These are phyloP conservation scores for Ammodytes dubius DNA, from an alignment of 2,113 vertebrate species.

Conservation along the genomic window DNA sequence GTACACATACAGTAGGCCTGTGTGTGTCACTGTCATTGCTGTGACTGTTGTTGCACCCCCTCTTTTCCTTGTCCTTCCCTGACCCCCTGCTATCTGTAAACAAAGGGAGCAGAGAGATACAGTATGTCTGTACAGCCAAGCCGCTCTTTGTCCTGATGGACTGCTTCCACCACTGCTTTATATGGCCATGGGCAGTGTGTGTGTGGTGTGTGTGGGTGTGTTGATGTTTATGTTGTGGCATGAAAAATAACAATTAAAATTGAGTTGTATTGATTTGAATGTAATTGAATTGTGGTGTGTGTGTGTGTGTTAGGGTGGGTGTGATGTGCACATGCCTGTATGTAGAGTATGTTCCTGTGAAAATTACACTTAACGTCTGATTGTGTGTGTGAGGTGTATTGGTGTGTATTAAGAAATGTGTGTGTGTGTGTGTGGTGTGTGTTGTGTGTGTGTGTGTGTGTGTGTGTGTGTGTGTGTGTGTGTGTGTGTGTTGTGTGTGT, in stretches of 20 bases:
- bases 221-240: neutral
- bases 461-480: neutral
- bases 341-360: neutral
- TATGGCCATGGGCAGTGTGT: conserved; percentile 27
- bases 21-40: conserved; percentile 15
- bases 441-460: neutral
- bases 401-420: too few relatives aligned
- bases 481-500: neutral
- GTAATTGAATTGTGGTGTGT: neutral
- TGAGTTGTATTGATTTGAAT: neutral
- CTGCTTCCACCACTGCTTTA: conserved; percentile 32
- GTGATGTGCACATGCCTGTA: neutral
- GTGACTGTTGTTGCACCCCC: neutral
- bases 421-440: neutral
- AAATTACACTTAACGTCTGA: neutral
- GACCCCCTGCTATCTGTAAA: conserved; percentile 50
- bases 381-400: conserved; percentile 14
- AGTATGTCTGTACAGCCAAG: conserved; percentile 12
- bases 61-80: conserved; percentile 19
- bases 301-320: neutral
- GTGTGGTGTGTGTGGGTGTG: conserved; percentile 1
- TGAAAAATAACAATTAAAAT: conserved; percentile 4
- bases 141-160: conserved; percentile 49
- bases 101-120: conserved; percentile 35
- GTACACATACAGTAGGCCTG: neutral